Evolutionary conservation across 2,797 vertebrate genomes (phyloP).

Genomic region (Pseudomugil gertrudae): DNA sequence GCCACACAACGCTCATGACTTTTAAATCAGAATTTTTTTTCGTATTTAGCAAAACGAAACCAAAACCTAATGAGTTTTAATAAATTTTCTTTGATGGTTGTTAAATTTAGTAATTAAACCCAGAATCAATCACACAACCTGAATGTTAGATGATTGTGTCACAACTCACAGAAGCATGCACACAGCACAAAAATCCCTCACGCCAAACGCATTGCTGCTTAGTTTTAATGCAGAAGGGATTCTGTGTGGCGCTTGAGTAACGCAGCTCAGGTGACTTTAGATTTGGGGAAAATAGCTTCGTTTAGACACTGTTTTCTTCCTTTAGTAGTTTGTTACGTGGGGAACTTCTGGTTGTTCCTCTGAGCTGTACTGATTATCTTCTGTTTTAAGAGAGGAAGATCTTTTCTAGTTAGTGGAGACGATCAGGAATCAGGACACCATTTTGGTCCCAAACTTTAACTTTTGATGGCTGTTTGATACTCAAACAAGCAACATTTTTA

Average conservation of each 20-base stretch:
- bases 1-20: too few species aligned
- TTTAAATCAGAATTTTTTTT: conserved; percentile 14
- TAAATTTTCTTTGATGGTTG: conserved; percentile 26
- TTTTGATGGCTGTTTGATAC: background rate
- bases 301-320: background rate
- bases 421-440: background rate
- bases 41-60: conserved; percentile 1
- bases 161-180: conserved; percentile 24
- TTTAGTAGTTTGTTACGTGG: background rate
- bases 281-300: too few species aligned
- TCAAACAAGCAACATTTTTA: conserved; percentile 2
- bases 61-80: too few species aligned
- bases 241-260: background rate
- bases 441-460: background rate
- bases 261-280: background rate
- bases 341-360: background rate
- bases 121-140: conserved; percentile 14
- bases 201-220: background rate
- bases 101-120: conserved; percentile 14
- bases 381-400: background rate
- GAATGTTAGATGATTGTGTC: conserved; percentile 11
- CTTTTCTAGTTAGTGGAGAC: background rate
- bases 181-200: conserved; percentile 24
- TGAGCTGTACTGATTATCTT: background rate
- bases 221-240: background rate